Base-by-base conservation (phyloP, 2,113 vertebrate species). In the Tricholaema leucomelas region DNA sequence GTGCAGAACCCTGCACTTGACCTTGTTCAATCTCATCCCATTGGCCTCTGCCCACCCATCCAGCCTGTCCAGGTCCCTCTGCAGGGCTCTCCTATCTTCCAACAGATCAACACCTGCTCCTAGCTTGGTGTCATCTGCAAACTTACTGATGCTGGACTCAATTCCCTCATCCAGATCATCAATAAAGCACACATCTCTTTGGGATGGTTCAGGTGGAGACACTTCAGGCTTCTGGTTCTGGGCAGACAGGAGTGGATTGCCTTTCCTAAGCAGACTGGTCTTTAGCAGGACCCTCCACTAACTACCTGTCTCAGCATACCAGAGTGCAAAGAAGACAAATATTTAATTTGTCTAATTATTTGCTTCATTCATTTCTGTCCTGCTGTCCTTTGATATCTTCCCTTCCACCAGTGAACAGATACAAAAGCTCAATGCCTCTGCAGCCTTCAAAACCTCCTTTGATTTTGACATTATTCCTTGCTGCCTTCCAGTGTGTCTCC, bases 141-240 rank as follows among this genome's bases (percentile, higher is more conserved):
- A n/a, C n/a, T n/a, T n/a, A n/a, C n/a, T n/a, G n/a, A n/a, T n/a
- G n/a, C n/a, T n/a, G n/a, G n/a, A n/a, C n/a, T n/a, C n/a, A n/a
- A n/a, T n/a, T n/a, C n/a, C n/a, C n/a, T n/a, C n/a, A n/a, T n/a
- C n/a, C n/a, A n/a, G n/a, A n/a, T n/a, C n/a, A n/a, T n/a, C n/a
- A n/a, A n/a, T n/a, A n/a, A n/a, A n/a, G n/a, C 52, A 46, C 82
- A 87, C 93, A 90, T 93, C 93, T 96, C 90, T 70, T 92, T 74
- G 82, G 75, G 87, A 23, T 67, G 74, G 75, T 83, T 92, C 93
- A 95, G 87, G 90, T 90, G 90, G 79, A 91, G 65, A 60, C 81
- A 82, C 82, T 93, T 92, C 67, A 85, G 56, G 67, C 90, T 94
- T 38, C 87, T 95, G 87, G 72, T 90, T 82, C 64, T 35, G 14